phyloP scores from a whole-genome alignment of 1,140 invertebrate genomes.

The Bombus turneri region DNA sequence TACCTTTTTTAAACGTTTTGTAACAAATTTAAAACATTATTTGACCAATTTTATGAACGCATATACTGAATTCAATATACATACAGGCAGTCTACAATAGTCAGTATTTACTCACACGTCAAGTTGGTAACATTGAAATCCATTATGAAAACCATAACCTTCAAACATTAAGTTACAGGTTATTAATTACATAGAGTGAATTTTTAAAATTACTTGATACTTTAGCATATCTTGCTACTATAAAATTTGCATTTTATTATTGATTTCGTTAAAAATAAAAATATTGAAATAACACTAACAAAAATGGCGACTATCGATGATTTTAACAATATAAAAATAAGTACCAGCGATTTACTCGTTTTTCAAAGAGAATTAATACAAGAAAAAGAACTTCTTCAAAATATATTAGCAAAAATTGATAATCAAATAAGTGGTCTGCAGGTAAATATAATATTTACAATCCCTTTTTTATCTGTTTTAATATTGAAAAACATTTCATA shows the following conservation, averaged over 20 bases:
- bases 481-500: slow-evolving; percentile 25
- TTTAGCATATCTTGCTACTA: not conserved
- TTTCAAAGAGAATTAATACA: slow-evolving; percentile 62
- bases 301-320: not conserved
- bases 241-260: not conserved
- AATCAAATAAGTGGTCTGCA: slow-evolving; percentile 74
- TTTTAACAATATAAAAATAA: not conserved
- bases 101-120: not conserved
- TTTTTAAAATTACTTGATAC: not conserved
- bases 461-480: not conserved
- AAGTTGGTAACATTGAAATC: not conserved
- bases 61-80: not conserved
- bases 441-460: slow-evolving; percentile 55
- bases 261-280: not conserved
- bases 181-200: not conserved
- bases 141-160: not conserved
- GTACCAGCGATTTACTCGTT: slow-evolving; percentile 39
- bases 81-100: not conserved
- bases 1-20: not conserved
- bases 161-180: not conserved
- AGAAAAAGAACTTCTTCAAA: slow-evolving; percentile 71
- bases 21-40: not conserved
- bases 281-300: not conserved
- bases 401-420: slow-evolving; percentile 71
- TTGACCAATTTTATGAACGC: not conserved